phyloP scores from a whole-genome alignment of 2,797 vertebrate species.

The Sebastes taczanowskii region DNA sequence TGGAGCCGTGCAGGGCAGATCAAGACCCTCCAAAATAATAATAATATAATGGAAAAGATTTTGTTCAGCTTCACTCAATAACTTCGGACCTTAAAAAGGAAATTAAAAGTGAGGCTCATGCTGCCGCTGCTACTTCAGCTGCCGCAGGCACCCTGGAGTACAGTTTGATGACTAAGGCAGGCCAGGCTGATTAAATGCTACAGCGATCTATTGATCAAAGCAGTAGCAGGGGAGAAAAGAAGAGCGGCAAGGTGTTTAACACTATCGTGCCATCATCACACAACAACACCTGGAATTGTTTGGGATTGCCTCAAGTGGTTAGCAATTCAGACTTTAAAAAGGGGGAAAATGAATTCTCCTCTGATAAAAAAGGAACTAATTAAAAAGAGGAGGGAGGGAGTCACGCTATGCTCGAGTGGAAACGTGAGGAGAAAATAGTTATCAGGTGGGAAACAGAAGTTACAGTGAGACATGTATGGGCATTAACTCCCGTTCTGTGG shows the following conservation, averaged over 20 bases:
- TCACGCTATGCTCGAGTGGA: conserved; percentile 25
- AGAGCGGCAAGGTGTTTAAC: conserved; percentile 53
- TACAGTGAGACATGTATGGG: conserved; percentile 67
- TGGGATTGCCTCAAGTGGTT: conserved; percentile 29
- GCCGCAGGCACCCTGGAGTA: conserved; percentile 47
- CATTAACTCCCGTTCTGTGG: conserved; percentile 40
- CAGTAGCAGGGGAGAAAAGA: conserved; percentile 27
- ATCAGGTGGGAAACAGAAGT: conserved; percentile 56
- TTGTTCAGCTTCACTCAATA: conserved; percentile 53
- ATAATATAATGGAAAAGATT: conserved; percentile 61
- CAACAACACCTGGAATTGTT: conserved; percentile 32
- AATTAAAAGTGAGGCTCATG: conserved; percentile 68
- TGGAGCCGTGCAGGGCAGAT: conserved; percentile 43
- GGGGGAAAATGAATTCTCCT: conserved; percentile 10
- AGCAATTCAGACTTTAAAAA: conserved; percentile 38
- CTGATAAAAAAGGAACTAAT: conserved; percentile 37
- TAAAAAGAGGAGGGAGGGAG: conserved; percentile 36
- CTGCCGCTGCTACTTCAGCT: conserved; percentile 42
- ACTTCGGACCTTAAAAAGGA: conserved; percentile 64
- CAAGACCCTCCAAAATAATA: conserved; percentile 60
- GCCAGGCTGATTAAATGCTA: conserved; percentile 74
- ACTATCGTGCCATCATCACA: conserved; percentile 46
- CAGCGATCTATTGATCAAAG: conserved; percentile 75
- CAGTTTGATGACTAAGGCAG: conserved; percentile 64
- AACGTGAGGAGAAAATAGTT: conserved; percentile 55